A percentile compares a stretch with the other conserved stretches of the same genome.
Conservation (phyloP, 2,888 invertebrate species). For the Timema cristinae region DNA sequence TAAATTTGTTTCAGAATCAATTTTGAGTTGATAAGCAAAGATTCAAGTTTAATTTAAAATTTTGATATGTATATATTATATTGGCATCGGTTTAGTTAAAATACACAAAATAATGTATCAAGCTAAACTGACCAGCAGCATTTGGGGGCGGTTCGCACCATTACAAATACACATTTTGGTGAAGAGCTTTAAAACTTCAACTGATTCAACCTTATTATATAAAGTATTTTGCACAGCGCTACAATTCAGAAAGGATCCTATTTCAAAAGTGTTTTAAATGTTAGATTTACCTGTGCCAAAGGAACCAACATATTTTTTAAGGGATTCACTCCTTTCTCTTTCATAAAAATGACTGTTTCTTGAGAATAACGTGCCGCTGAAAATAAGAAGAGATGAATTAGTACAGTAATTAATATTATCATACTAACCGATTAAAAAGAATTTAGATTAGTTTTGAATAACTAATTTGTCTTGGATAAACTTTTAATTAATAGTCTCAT, state of each 20-base stretch:
- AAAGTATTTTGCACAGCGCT: too few species aligned
- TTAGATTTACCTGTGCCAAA: slow-evolving; percentile 60
- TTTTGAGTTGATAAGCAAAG: neutral
- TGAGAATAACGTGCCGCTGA: slow-evolving; percentile 66
- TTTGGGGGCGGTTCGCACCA: too few species aligned
- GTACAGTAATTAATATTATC: slow-evolving; percentile 18
- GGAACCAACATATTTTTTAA: slow-evolving; percentile 74
- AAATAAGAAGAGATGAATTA: slow-evolving; percentile 29
- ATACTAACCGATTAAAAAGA: neutral
- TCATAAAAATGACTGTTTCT: slow-evolving; percentile 79
- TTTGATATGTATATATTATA: too few species aligned
- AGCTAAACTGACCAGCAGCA: too few species aligned
- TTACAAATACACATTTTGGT: too few species aligned
- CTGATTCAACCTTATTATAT: too few species aligned
- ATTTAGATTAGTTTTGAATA: slow-evolving; percentile 9
- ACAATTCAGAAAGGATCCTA: too few species aligned
- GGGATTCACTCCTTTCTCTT: slow-evolving; percentile 74
- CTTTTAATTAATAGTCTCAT: slow-evolving; percentile 2
- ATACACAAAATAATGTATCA: too few species aligned
- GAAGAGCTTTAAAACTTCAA: too few species aligned
- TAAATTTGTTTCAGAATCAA: neutral
- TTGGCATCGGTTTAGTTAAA: too few species aligned
- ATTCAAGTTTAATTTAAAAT: too few species aligned
- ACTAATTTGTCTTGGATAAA: neutral
- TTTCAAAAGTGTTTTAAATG: too few species aligned